Conservation (phyloP, 2,797 vertebrate genomes). For the Remorina albescens region DNA sequence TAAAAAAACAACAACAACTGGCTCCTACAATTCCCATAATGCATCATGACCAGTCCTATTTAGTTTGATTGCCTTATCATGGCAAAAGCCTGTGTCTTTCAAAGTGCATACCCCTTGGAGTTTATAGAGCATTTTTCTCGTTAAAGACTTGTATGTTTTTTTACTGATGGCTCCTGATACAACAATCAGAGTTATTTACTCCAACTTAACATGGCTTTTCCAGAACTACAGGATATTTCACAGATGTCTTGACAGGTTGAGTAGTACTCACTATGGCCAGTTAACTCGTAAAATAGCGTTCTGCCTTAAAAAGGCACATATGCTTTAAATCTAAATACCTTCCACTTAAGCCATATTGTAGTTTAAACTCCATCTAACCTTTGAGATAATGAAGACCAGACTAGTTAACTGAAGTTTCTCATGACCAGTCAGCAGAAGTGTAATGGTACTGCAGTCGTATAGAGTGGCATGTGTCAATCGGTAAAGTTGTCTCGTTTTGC, state of each 20-base stretch:
- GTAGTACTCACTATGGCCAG: neutral
- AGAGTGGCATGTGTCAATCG: neutral
- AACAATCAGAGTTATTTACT: neutral
- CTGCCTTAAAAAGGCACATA: neutral
- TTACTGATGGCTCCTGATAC: neutral
- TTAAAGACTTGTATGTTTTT: neutral
- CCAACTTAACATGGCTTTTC: neutral
- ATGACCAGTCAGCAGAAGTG: neutral
- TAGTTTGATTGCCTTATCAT: neutral
- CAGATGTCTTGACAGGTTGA: constrained; percentile 13
- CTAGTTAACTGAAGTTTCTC: neutral
- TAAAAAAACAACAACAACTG: constrained; percentile 1
- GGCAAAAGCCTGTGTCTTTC: neutral
- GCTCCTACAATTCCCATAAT: neutral
- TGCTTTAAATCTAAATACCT: neutral
- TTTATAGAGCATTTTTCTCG: neutral
- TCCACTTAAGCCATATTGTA: neutral
- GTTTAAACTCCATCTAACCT: neutral
- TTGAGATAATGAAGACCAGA: constrained; percentile 7
- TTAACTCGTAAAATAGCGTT: neutral
- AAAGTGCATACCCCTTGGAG: neutral
- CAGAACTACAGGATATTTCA: neutral
- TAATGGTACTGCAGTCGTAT: neutral
- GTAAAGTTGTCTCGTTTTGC: constrained; percentile 2
- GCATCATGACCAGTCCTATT: neutral